phyloP scores from a whole-genome alignment of 2,888 invertebrate species.

The Phragmatobia fuliginosa region DNA sequence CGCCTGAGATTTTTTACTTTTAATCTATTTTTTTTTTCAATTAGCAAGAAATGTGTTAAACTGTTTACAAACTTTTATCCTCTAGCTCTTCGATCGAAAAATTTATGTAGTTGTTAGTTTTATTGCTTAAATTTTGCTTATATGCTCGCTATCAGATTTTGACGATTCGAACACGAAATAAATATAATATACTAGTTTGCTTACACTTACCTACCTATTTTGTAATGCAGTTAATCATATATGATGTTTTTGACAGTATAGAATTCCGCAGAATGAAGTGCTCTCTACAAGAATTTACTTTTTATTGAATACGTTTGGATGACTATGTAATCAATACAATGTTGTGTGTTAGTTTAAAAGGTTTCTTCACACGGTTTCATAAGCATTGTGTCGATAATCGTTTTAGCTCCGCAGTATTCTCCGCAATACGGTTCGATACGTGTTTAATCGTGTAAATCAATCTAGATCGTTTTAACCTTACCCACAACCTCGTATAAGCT shows the following conservation, averaged over 20 bases:
- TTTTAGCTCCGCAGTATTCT: slow-evolving; percentile 12
- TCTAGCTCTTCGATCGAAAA: too few species aligned
- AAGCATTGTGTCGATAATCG: slow-evolving; percentile 9
- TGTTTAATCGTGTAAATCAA: slow-evolving; percentile 25
- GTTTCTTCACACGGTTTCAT: not conserved
- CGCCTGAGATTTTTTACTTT: too few species aligned
- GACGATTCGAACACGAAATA: too few species aligned
- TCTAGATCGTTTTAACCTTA: slow-evolving; percentile 22
- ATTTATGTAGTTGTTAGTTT: too few species aligned
- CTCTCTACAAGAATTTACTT: too few species aligned
- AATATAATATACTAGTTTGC: not conserved
- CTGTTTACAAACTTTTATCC: too few species aligned
- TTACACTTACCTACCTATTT: not conserved
- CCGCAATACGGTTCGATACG: slow-evolving; percentile 17
- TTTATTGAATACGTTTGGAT: too few species aligned
- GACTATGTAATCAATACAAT: too few species aligned
- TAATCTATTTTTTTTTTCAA: too few species aligned
- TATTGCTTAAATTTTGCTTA: too few species aligned
- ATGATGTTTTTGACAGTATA: not conserved
- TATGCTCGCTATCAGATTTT: too few species aligned
- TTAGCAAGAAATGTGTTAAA: too few species aligned
- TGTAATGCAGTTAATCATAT: not conserved
- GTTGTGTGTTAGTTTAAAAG: not conserved
- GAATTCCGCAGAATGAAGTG: not conserved
- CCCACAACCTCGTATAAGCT: slow-evolving; percentile 2